These are phyloP conservation scores for Catocala nupta DNA, from an alignment of 2,888 invertebrate species.

Conservation along the genomic window DNA sequence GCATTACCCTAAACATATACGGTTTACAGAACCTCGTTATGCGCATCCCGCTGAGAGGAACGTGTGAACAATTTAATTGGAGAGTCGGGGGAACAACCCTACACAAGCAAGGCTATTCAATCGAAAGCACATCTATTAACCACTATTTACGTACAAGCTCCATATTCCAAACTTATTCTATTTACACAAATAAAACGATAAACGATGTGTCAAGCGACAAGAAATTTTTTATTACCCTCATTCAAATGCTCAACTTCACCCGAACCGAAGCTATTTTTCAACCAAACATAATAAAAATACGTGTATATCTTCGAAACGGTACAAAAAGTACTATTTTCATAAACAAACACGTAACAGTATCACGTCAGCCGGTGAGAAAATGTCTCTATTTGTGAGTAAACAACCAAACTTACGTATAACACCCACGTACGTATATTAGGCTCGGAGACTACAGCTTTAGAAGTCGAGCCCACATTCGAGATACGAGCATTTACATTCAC, in stretches of 20 bases:
- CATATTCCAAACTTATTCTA: conserved; percentile 37
- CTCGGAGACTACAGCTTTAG: conserved; percentile 44
- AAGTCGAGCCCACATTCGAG: conserved; percentile 50
- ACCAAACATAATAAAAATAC: conserved; percentile 57
- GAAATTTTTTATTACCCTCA: conserved; percentile 46
- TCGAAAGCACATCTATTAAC: conserved; percentile 46
- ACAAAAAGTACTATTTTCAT: conserved; percentile 61
- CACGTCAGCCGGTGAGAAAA: conserved; percentile 72
- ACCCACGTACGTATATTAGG: conserved; percentile 63
- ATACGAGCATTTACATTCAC: conserved; percentile 50
- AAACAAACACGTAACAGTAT: conserved; percentile 70
- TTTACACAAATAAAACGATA: conserved; percentile 42
- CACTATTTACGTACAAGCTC: conserved; percentile 42
- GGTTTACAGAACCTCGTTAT: conserved; percentile 52
- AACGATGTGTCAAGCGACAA: conserved; percentile 47
- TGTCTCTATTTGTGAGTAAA: conserved; percentile 75
- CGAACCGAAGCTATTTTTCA: conserved; percentile 50
- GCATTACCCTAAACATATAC: conserved; percentile 57
- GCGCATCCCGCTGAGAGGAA: conserved; percentile 74
- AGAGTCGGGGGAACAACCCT: conserved; percentile 67
- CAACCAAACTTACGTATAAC: conserved; percentile 64
- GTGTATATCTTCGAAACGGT: conserved; percentile 55
- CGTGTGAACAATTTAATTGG: conserved; percentile 86
- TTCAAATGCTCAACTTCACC: conserved; percentile 23
- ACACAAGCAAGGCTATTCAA: conserved; percentile 65